Conservation (phyloP, 2,113 vertebrate species). For the Malurus melanocephalus region DNA sequence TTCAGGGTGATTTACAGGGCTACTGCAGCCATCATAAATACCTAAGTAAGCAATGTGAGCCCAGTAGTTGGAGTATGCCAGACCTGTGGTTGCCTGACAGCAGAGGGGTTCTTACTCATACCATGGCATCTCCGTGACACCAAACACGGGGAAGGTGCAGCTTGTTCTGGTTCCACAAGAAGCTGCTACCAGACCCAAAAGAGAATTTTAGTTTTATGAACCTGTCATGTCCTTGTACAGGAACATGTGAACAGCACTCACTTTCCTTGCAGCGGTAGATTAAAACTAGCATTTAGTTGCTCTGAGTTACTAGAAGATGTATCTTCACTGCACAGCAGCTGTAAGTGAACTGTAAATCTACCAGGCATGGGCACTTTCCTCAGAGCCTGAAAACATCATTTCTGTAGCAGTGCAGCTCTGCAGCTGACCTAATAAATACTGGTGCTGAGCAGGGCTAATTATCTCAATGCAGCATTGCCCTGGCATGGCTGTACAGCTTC, state of each 20-base stretch:
- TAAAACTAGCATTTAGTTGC: background rate
- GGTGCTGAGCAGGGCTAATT: constrained; percentile 4
- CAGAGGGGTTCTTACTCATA: background rate
- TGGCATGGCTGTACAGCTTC: background rate
- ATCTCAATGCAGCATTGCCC: constrained; percentile 11
- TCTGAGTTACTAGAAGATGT: background rate
- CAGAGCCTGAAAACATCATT: background rate
- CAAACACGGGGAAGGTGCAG: background rate
- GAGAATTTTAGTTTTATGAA: background rate
- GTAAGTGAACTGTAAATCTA: background rate
- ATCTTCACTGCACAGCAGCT: background rate
- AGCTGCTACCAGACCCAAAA: background rate
- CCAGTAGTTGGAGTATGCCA: background rate
- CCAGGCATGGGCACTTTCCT: background rate
- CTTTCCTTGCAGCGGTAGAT: background rate
- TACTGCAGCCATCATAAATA: constrained; percentile 29
- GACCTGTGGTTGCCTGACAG: background rate
- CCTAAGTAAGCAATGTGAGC: background rate
- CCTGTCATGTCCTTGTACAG: background rate
- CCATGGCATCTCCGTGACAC: background rate
- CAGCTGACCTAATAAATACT: constrained; percentile 34
- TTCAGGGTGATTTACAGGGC: background rate
- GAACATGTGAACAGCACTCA: background rate
- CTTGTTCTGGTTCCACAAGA: background rate
- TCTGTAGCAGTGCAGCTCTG: constrained; percentile 7